Percentiles rank a stretch among this genome's conserved stretches.
phyloP scores from a whole-genome alignment of 2,888 invertebrate species.

The Phrixothrix hirtus region DNA sequence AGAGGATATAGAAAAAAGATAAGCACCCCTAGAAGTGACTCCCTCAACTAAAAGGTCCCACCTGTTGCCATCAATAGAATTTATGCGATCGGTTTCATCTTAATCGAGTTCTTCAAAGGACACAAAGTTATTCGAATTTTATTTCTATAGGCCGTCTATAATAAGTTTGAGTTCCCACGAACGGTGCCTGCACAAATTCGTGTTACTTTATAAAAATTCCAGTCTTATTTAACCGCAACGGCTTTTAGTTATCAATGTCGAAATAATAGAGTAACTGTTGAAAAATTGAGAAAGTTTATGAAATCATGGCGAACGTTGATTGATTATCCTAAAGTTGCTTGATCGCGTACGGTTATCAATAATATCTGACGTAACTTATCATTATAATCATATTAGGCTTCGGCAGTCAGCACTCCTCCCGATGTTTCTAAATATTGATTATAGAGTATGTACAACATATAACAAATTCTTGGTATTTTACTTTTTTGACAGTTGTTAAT shows the following conservation, averaged over 20 bases:
- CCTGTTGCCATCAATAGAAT: slow-evolving; percentile 25
- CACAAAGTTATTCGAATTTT: slow-evolving; percentile 2
- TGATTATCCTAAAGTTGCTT: slow-evolving; percentile 41
- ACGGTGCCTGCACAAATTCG: not conserved
- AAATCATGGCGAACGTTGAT: slow-evolving; percentile 42
- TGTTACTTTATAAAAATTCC: slow-evolving; percentile 8
- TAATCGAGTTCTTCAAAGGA: slow-evolving; percentile 11
- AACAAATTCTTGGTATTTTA: slow-evolving; percentile 21
- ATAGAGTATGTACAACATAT: slow-evolving; percentile 24
- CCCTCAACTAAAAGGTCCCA: slow-evolving; percentile 7
- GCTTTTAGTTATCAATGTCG: slow-evolving; percentile 34
- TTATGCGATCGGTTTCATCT: slow-evolving; percentile 25
- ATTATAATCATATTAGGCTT: slow-evolving; percentile 53
- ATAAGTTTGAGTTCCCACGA: slow-evolving; percentile 7
- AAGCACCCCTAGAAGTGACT: not conserved
- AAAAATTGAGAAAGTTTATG: slow-evolving; percentile 45
- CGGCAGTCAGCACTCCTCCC: slow-evolving; percentile 38
- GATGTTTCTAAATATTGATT: slow-evolving; percentile 44
- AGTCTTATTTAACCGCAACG: not conserved
- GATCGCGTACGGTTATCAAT: slow-evolving; percentile 45
- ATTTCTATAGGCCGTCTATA: slow-evolving; percentile 2
- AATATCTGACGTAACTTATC: slow-evolving; percentile 52
- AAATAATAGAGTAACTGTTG: slow-evolving; percentile 42
- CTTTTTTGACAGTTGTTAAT: slow-evolving; percentile 32
- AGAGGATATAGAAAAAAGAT: not conserved